phyloP scores from a whole-genome alignment of 2,797 vertebrate species.

The Hyperoplus lanceolatus region DNA sequence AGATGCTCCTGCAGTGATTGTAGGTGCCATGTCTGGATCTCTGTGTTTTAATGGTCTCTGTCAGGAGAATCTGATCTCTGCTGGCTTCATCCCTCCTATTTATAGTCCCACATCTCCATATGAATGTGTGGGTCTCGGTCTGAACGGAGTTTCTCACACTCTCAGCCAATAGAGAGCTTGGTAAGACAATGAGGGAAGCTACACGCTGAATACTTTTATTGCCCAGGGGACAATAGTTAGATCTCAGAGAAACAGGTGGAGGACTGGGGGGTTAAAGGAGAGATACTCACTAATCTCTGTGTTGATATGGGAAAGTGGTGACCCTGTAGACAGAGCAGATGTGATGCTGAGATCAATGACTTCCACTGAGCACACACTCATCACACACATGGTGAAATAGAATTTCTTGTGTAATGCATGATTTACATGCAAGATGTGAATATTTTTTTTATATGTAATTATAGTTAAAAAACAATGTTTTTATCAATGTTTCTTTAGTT shows the following conservation, averaged over 20 bases:
- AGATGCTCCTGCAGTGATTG: slow-evolving; percentile 74
- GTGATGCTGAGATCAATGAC: slow-evolving; percentile 62
- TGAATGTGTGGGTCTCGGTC: slow-evolving; percentile 86
- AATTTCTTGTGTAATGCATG: neutral
- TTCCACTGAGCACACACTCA: slow-evolving; percentile 53
- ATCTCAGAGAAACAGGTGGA: slow-evolving; percentile 75
- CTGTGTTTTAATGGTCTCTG: slow-evolving; percentile 77
- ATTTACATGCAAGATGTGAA: neutral
- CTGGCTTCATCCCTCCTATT: slow-evolving; percentile 80
- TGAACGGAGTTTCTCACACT: slow-evolving; percentile 82
- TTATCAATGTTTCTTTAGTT: neutral
- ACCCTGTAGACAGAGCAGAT: slow-evolving; percentile 64
- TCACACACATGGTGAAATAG: neutral
- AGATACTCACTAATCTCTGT: slow-evolving; percentile 39
- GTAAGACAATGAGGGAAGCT: slow-evolving; percentile 74
- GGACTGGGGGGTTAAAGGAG: slow-evolving; percentile 41
- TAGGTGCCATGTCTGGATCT: slow-evolving; percentile 84
- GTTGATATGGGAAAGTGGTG: slow-evolving; percentile 73
- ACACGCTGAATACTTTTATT: slow-evolving; percentile 66
- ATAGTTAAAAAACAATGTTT: neutral
- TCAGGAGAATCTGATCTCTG: slow-evolving; percentile 78
- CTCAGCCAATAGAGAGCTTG: slow-evolving; percentile 85
- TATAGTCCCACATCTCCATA: slow-evolving; percentile 90
- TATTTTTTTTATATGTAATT: no score
- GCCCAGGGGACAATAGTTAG: slow-evolving; percentile 66